phyloP scores from a whole-genome alignment of 2,113 vertebrate genomes.

The Alexandromys fortis region DNA sequence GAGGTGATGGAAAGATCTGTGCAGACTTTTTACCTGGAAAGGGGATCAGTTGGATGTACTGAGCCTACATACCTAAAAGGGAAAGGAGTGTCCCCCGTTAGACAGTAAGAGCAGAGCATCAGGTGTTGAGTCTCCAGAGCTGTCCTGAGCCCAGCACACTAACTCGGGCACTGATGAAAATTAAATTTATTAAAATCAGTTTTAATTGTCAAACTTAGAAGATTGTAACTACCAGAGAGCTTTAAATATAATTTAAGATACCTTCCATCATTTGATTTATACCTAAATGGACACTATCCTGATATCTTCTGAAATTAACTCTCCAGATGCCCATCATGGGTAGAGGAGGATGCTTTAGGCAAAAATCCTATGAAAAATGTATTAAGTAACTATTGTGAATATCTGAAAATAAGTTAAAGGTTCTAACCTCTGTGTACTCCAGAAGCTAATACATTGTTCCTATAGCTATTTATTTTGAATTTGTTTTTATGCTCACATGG shows the following conservation, averaged over 20 bases:
- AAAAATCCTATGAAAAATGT: background rate
- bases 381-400: background rate
- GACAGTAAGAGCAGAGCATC: background rate
- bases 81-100: background rate
- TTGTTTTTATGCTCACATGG: background rate
- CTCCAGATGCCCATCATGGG: background rate
- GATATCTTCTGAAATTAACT: background rate
- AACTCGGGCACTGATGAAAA: background rate
- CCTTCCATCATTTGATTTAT: background rate
- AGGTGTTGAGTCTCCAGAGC: background rate
- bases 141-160: background rate
- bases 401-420: background rate
- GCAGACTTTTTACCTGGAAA: background rate
- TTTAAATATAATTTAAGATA: slow-evolving; percentile 37
- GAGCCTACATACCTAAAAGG: background rate
- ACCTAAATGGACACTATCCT: background rate
- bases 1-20: background rate
- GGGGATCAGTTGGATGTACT: background rate
- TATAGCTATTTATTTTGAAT: background rate
- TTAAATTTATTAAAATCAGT: background rate
- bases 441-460: background rate
- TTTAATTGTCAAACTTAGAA: slow-evolving; percentile 33
- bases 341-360: background rate
- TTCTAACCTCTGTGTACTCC: background rate
- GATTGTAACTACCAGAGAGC: background rate